Conservation (phyloP, 64 coral and sea anemone genomes). For the Platygyra sinensis region DNA sequence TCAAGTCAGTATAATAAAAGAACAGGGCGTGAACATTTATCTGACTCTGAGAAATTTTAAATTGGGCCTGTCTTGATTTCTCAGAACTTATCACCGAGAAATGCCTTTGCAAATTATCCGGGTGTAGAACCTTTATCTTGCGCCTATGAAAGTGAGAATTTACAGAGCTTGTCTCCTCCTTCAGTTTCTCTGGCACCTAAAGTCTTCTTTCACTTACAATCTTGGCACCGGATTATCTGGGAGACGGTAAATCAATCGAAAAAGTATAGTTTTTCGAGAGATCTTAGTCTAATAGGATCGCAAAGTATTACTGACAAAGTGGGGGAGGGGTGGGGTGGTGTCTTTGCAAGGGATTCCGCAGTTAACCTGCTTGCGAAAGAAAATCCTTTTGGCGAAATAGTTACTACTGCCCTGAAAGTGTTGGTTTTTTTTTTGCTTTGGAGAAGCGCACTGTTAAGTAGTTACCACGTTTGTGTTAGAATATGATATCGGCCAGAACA, state of each 20-base stretch:
- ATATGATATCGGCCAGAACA: neutral
- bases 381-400: too few species aligned
- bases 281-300: neutral
- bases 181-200: neutral
- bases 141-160: neutral
- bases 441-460: too few species aligned
- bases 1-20: neutral
- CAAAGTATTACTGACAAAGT: neutral
- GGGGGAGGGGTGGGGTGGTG: neutral
- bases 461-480: too few species aligned
- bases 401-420: too few species aligned
- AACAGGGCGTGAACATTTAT: constrained; percentile 17
- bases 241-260: neutral
- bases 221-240: constrained; percentile 10
- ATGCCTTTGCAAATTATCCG: neutral
- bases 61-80: constrained; percentile 1
- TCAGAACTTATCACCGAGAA: neutral
- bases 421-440: too few species aligned
- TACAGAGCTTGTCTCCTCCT: neutral
- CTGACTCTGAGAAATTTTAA: neutral
- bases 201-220: neutral
- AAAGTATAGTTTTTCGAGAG: neutral
- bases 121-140: neutral
- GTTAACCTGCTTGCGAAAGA: too few species aligned
- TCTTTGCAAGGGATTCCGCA: too few species aligned